These are phyloP conservation scores for Archilochus colubris DNA, from an alignment of 2,113 vertebrate genomes.

Conservation along the genomic window DNA sequence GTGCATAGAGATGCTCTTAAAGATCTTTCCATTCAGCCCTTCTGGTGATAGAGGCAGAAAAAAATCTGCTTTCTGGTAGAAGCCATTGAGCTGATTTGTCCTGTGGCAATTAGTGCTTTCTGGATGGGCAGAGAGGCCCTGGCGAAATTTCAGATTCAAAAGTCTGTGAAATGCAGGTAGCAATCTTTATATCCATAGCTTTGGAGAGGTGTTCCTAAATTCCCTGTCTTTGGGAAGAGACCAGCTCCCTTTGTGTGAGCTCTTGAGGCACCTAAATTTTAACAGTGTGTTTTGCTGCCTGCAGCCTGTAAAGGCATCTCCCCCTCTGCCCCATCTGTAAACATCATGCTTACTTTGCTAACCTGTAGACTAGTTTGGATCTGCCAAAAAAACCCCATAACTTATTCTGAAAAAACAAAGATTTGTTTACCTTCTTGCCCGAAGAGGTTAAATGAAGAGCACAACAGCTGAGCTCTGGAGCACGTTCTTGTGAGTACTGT, in stretches of 20 bases:
- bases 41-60: not conserved
- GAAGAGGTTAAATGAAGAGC: slow-evolving; percentile 43
- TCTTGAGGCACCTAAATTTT: not conserved
- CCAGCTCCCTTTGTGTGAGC: not conserved
- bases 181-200: not conserved
- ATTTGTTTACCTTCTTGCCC: slow-evolving; percentile 56
- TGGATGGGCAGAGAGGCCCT: not conserved
- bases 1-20: not conserved
- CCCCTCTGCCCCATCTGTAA: not conserved
- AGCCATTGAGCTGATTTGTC: not conserved
- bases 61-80: not conserved
- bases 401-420: not conserved
- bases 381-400: not conserved
- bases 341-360: not conserved
- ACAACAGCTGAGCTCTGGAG: slow-evolving; percentile 24
- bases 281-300: not conserved
- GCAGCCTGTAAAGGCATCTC: not conserved
- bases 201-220: not conserved
- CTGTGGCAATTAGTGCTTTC: not conserved
- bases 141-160: not conserved
- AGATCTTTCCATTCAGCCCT: not conserved
- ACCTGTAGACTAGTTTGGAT: not conserved
- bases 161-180: not conserved
- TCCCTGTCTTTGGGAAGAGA: not conserved
- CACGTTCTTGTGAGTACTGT: not conserved